Base-by-base conservation (phyloP, 1,140 invertebrate species). In the Megathymus violae region DNA sequence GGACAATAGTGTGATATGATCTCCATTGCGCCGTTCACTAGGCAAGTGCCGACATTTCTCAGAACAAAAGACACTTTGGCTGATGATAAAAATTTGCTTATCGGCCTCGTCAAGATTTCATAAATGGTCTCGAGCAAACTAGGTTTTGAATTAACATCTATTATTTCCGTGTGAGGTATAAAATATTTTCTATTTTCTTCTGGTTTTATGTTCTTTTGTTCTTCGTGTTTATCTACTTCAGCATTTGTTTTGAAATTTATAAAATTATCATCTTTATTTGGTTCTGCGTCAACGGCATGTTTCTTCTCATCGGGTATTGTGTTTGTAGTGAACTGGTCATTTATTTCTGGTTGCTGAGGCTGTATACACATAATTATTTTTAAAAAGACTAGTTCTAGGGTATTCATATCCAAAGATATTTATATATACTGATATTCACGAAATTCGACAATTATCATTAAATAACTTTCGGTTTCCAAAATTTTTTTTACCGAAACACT, bases 11-110 rank as follows among this genome's bases (percentile, higher is more conserved):
- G 80, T 0, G 85, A 71, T 11, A 89, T 71, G 0, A 89, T 65
- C 27, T 89, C 87, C 84, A 89, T 85, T 1, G 78, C 74, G 0
- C 87, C 85, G 52, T 89, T 89, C 0, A 89, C 87, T 0, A 89
- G 62, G 67, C 87, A 89, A 0, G 82, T 86, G 0, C 85, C 87
- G 10, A 89, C 76, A 64, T 86, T 87, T 16, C 69, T 76, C 0
- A 88, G 31, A 3, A 88, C 85, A 6, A 52, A 52, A 17, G 60
- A 71, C 0, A 88, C 71, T 78, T 86, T 88, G 0, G 82, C 79
- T 48, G 65, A 50, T 10, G 43, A 48, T 6, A 88, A 16, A 25
- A 88, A 67, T 36, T 66, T 73, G 5, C 48, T 50, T 27, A 89
- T 66, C 4, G 74, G 77, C 13, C 17, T 58, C 7, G 14, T 58